Conservation (phyloP, 2,888 invertebrate species). For the Cephus pulcher region DNA sequence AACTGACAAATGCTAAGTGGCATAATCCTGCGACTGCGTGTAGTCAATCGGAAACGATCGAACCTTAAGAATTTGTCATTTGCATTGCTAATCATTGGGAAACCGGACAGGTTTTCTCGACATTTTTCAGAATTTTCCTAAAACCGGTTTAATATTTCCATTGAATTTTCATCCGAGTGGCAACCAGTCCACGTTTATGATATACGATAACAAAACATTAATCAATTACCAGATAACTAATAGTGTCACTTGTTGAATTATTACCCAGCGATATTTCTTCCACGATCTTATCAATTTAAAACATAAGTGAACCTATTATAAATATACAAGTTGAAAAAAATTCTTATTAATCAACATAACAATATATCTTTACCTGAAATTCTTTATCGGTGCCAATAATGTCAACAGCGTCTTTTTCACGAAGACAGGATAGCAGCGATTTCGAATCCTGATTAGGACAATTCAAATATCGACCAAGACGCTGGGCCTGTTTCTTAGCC, state of each 20-base stretch:
- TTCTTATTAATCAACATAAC: not conserved
- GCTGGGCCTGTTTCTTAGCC: conserved; percentile 71
- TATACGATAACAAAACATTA: too few species aligned
- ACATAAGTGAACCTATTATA: too few species aligned
- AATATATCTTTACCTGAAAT: conserved; percentile 72
- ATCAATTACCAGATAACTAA: not conserved
- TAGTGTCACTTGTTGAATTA: not conserved
- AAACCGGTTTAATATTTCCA: not conserved
- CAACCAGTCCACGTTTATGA: not conserved
- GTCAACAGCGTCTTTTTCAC: conserved; percentile 72
- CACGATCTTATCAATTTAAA: not conserved
- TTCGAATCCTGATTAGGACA: conserved; percentile 71
- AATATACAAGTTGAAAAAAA: not conserved
- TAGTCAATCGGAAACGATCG: not conserved
- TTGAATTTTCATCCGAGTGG: not conserved
- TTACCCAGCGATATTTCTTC: not conserved
- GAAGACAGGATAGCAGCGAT: conserved; percentile 73
- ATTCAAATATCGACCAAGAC: conserved; percentile 72
- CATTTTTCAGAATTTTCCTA: not conserved
- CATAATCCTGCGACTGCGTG: not conserved
- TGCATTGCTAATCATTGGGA: not conserved
- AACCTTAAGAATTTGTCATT: not conserved
- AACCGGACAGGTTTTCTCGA: not conserved
- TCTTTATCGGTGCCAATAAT: conserved; percentile 75
- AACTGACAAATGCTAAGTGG: not conserved